Conservation (phyloP, 2,888 invertebrate genomes). For the Cybosia mesomella region DNA sequence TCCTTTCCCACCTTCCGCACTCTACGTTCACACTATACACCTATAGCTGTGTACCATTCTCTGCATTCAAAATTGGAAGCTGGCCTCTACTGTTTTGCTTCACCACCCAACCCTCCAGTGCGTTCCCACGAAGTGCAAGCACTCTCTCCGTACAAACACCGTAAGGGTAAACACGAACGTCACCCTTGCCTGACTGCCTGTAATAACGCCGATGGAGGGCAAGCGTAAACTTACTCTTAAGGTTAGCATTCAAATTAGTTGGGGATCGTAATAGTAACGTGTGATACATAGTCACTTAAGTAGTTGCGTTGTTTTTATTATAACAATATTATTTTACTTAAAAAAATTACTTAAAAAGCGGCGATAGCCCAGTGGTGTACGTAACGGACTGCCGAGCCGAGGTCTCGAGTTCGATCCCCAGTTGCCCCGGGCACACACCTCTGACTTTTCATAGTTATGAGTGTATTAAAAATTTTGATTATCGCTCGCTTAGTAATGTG, state of each 20-base stretch:
- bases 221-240: background rate
- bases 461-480: too few species aligned
- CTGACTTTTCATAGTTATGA: too few species aligned
- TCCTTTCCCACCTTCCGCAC: background rate
- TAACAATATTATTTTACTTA: too few species aligned
- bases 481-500: too few species aligned
- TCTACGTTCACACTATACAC: background rate
- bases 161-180: background rate
- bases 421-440: too few species aligned
- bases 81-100: background rate
- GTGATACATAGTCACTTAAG: too few species aligned
- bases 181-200: background rate
- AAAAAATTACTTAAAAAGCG: too few species aligned
- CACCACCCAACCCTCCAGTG: background rate
- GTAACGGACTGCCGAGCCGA: too few species aligned
- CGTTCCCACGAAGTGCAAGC: background rate
- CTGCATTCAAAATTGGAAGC: background rate
- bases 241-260: background rate
- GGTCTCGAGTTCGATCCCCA: too few species aligned
- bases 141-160: conserved; percentile 1
- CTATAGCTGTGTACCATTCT: background rate
- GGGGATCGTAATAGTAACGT: background rate
- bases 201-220: background rate
- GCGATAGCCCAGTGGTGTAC: too few species aligned
- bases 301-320: too few species aligned